Evolutionary conservation across 2,797 vertebrate genomes (phyloP).

Genomic region (Valencia hispanica): DNA sequence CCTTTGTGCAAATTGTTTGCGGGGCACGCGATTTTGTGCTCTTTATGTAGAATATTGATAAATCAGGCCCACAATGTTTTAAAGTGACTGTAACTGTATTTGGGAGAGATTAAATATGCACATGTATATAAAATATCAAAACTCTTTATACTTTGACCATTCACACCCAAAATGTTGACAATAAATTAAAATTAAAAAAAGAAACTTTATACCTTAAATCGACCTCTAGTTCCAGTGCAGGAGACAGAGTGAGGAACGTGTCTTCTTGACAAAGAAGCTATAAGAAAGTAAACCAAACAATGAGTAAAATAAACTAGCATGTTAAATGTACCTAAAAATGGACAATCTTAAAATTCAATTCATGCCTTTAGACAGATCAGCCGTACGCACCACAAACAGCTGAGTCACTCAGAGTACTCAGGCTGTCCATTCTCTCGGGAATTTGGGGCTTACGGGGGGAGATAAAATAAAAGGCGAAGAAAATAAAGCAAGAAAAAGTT

Average conservation of each 20-base stretch:
- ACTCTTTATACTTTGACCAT: too few species aligned
- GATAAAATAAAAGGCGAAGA: constrained; percentile 34
- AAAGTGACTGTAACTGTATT: background rate
- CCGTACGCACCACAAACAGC: constrained; percentile 76
- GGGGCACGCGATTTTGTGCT: too few species aligned
- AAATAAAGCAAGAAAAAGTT: background rate
- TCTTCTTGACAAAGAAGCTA: constrained; percentile 77
- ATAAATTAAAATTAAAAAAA: background rate
- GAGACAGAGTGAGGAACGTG: constrained; percentile 77
- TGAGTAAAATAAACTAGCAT: constrained; percentile 20
- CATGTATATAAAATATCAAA: too few species aligned
- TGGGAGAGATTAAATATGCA: background rate
- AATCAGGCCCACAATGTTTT: too few species aligned
- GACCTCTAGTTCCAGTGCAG: constrained; percentile 79
- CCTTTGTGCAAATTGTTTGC: too few species aligned
- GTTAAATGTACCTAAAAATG: background rate
- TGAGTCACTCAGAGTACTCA: constrained; percentile 73
- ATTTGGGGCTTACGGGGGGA: constrained; percentile 80
- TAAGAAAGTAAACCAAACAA: constrained; percentile 22
- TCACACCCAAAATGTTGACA: background rate
- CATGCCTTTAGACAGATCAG: background rate
- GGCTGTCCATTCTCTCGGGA: constrained; percentile 80
- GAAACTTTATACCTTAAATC: constrained; percentile 73
- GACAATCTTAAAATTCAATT: background rate
- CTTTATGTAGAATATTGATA: too few species aligned